phyloP scores from a whole-genome alignment of 2,113 vertebrate species.

The Acanthisitta chloris region DNA sequence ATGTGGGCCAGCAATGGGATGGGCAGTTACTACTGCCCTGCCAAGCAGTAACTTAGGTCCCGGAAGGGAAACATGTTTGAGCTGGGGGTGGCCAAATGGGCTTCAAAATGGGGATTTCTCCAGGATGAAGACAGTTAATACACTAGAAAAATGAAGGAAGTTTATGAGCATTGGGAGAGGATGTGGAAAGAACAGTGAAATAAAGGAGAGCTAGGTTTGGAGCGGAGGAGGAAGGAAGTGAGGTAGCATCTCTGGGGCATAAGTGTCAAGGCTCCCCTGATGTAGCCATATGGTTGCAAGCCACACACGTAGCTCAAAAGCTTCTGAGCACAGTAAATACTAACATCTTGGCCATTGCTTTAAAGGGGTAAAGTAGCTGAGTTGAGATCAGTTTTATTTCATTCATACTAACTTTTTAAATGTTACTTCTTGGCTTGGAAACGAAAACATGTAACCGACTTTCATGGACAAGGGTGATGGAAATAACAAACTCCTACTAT shows the following conservation, averaged over 20 bases:
- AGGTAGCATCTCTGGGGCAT: neutral
- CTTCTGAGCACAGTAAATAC: neutral
- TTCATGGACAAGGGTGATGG: too few relatives aligned
- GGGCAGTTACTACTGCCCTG: neutral
- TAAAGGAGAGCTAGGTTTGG: neutral
- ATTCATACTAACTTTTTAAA: neutral
- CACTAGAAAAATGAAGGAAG: rapidly evolving
- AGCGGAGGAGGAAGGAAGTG: neutral
- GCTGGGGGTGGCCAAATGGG: neutral
- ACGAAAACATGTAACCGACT: neutral
- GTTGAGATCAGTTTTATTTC: neutral
- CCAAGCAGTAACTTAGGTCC: neutral
- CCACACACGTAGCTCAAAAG: neutral
- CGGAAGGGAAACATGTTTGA: neutral
- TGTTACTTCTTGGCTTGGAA: neutral
- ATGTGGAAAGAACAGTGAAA: neutral
- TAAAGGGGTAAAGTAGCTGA: neutral
- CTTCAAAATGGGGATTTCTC: neutral
- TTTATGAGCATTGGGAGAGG: neutral
- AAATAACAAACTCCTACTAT: neutral
- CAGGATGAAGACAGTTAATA: neutral
- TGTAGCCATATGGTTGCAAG: neutral
- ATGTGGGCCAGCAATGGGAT: rapidly evolving
- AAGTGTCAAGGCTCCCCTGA: neutral
- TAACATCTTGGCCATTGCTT: neutral